Conservation (phyloP, 2,888 invertebrate genomes). For the Chydorus sphaericus region DNA sequence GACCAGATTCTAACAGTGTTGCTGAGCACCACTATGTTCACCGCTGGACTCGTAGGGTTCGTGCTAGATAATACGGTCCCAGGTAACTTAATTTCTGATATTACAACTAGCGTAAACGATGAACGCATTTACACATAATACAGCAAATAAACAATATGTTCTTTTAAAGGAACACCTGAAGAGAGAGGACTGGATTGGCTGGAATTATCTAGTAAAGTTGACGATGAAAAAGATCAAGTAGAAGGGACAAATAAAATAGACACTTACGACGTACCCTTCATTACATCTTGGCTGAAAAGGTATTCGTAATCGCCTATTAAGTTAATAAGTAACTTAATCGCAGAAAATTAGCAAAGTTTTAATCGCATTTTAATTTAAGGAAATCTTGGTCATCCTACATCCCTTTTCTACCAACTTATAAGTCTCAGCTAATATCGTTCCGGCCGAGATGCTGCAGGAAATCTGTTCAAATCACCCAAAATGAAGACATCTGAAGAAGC, state of each 20-base stretch:
- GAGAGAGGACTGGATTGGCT: constrained; percentile 66
- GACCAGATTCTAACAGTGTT: constrained; percentile 57
- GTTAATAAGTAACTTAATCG: too few species aligned
- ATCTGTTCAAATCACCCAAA: too few species aligned
- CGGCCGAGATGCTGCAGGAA: too few species aligned
- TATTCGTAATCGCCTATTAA: neutral
- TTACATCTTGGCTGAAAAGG: constrained; percentile 2
- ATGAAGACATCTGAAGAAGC: too few species aligned
- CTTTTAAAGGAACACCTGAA: constrained; percentile 35
- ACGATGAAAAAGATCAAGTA: neutral
- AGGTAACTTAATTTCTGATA: constrained; percentile 33
- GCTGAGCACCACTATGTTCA: constrained; percentile 58
- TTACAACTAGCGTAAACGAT: neutral
- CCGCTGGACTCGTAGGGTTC: constrained; percentile 56
- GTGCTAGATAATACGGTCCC: constrained; percentile 59
- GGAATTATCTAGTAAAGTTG: neutral
- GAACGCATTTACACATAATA: neutral
- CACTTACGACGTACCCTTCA: neutral
- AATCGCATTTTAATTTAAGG: neutral
- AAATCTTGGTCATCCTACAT: constrained; percentile 45
- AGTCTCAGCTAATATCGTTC: too few species aligned
- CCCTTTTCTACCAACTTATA: constrained; percentile 56
- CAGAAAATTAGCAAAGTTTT: too few species aligned
- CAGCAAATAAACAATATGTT: neutral
- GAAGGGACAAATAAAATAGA: too few species aligned